phyloP scores from a whole-genome alignment of 2,797 vertebrate species.

The Labeo calbasu region DNA sequence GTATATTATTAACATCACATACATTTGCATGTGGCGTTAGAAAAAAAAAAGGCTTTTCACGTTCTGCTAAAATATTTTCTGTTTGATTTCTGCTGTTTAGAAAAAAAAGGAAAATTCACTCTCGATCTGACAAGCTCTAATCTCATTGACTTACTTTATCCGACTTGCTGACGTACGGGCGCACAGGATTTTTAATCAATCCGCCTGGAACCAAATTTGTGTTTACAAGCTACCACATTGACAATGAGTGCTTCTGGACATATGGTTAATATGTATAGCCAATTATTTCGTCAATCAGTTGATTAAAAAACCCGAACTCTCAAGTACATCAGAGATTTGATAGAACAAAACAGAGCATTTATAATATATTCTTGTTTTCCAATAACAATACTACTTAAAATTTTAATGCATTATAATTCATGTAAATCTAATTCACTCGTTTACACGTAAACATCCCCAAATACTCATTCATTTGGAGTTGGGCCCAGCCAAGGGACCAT shows the following conservation, averaged over 20 bases:
- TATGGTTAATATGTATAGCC: not conserved
- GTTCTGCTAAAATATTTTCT: not conserved
- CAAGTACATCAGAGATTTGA: not conserved
- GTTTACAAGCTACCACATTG: not conserved
- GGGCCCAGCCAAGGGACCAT: slow-evolving; percentile 2
- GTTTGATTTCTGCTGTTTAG: not conserved
- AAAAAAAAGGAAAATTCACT: not conserved
- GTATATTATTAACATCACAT: too few relatives aligned
- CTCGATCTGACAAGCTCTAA: not conserved
- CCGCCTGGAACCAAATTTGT: not conserved
- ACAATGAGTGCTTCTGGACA: not conserved
- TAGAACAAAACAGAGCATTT: not conserved
- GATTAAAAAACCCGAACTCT: slow-evolving; percentile 9
- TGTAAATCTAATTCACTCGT: slow-evolving; percentile 33
- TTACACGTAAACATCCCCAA: slow-evolving; percentile 21
- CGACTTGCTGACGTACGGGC: not conserved
- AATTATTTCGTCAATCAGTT: not conserved
- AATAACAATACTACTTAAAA: not conserved
- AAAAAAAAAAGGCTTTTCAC: not conserved
- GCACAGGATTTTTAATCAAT: not conserved
- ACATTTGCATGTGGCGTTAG: too few relatives aligned
- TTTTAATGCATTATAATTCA: slow-evolving; percentile 17
- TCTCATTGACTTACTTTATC: not conserved
- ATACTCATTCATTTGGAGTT: slow-evolving; percentile 17
- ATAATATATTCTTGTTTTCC: slow-evolving; percentile 17